Conservation (phyloP, 1,140 invertebrate species). For the Drosophila sp. region DNA sequence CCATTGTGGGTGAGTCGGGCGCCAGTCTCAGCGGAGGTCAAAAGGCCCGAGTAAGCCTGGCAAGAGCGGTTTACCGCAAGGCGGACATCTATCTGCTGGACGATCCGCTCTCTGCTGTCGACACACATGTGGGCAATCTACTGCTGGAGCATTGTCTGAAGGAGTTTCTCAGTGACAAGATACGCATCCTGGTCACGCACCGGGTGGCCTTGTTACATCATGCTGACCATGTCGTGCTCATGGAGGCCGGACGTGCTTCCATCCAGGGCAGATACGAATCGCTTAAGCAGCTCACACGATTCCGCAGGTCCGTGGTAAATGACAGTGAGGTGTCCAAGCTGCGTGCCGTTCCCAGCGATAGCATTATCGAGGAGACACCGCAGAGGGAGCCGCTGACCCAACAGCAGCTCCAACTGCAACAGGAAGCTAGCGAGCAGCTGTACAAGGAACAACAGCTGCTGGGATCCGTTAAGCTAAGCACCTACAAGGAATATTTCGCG, state of each 20-base stretch:
- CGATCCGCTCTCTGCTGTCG: conserved; percentile 93
- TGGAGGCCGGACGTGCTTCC: conserved; percentile 86
- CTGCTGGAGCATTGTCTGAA: conserved; percentile 90
- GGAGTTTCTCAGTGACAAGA: conserved; percentile 89
- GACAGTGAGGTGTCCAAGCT: conserved; percentile 64
- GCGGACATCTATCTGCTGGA: conserved; percentile 91
- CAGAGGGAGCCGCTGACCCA: conserved; percentile 40
- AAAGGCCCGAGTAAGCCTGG: conserved; percentile 90
- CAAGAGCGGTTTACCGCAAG: conserved; percentile 86
- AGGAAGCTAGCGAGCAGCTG: conserved; percentile 60
- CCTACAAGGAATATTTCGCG: conserved; percentile 89
- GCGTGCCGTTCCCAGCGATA: conserved; percentile 47
- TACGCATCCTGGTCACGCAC: conserved; percentile 93
- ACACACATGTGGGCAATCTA: conserved; percentile 91
- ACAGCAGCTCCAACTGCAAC: conserved; percentile 50
- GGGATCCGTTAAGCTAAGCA: conserved; percentile 84
- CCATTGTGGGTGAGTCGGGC: conserved; percentile 93
- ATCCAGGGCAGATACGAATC: conserved; percentile 82
- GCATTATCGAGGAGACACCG: conserved; percentile 63
- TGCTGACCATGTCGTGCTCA: conserved; percentile 89
- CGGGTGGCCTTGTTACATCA: conserved; percentile 93
- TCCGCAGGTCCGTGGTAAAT: conserved; percentile 72
- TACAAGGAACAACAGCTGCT: conserved; percentile 84
- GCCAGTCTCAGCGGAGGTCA: conserved; percentile 91
- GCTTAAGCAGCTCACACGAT: conserved; percentile 67